Evolutionary conservation across 1,140 invertebrate species (phyloP), one percentile per base, ranked within the genome.

Genomic region (Helicorthomorpha holstii): DNA sequence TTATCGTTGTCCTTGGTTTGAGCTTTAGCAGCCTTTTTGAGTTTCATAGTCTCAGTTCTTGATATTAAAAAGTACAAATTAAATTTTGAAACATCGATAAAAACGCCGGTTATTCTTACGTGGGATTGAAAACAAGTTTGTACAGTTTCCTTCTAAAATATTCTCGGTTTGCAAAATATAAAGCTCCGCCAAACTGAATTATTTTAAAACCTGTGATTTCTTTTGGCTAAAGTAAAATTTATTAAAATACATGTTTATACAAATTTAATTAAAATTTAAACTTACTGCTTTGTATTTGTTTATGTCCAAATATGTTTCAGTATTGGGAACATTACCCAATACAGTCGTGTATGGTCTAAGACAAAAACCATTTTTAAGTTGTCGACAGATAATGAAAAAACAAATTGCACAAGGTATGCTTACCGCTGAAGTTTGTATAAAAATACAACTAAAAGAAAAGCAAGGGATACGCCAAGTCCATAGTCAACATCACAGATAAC

Each of bases 401-500:
- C n/a, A n/a, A n/a, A n/a, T n/a, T n/a, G n/a, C n/a, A n/a, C n/a
- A n/a, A n/a, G n/a, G n/a, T n/a, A n/a, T 34, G 16, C 29, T 34
- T 34, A 68, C 64, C 60, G 58, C 52, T 69, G 66, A 27, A 65
- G 63, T 44, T 66, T 58, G 45, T 63, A 59, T 10, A 69, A 58
- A n/a, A 69, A 64, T 7, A 67, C 63, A 49, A 69, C 61, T 0
- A 71, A 56, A n/a, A 63, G 63, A 48, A 69, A 65, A 1, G 78
- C 57, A 3, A 89, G 69, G 2, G 87, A 87, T 1, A 82, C 74
- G 0, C 75, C 65, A 22, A 94, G 69, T 10, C 85, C 85, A 54
- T 82, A 71, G 59, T 92, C 88, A 53, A 95, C 87, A 62, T 93
- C 86, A 2, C 93, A 66, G 4, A 92, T 59, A 4, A 89, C 69